Conservation (phyloP, 2,113 vertebrate species). For the Coregonus clupeaformis region DNA sequence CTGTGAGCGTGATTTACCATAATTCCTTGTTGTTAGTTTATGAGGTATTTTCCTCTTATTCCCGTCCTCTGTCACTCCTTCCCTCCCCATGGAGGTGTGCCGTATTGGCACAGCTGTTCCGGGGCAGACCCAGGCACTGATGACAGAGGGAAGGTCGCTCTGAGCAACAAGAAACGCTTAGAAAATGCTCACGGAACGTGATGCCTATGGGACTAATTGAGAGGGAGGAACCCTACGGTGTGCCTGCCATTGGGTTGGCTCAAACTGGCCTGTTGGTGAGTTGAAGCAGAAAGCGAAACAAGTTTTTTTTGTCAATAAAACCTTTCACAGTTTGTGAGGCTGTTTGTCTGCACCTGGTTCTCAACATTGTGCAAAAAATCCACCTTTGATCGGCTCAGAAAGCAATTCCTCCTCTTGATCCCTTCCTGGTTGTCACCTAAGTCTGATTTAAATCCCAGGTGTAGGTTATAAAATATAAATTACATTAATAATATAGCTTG, state of each 20-base stretch:
- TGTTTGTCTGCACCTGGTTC: neutral
- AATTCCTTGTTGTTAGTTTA: neutral
- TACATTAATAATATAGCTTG: neutral
- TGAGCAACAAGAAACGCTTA: conserved; percentile 31
- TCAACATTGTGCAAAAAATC: neutral
- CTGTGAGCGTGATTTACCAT: too few species aligned
- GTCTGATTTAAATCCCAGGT: neutral
- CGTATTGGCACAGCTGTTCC: conserved; percentile 26
- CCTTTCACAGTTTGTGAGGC: conserved; percentile 4
- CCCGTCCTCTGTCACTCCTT: too few species aligned
- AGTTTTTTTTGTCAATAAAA: neutral
- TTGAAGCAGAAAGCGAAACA: neutral
- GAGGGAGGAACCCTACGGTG: neutral
- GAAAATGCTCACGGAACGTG: conserved; percentile 6
- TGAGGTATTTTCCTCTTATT: neutral
- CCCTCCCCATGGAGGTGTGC: neutral
- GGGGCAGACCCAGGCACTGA: conserved; percentile 12
- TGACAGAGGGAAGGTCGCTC: conserved; percentile 25
- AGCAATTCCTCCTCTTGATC: neutral
- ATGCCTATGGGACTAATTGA: neutral
- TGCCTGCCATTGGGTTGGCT: neutral
- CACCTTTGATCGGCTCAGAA: neutral
- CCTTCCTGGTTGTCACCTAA: neutral
- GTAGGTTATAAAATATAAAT: neutral
- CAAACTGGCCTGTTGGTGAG: neutral